These are phyloP conservation scores for Ridgeia piscesae DNA, from an alignment of 1,140 invertebrate genomes.

Conservation along the genomic window DNA sequence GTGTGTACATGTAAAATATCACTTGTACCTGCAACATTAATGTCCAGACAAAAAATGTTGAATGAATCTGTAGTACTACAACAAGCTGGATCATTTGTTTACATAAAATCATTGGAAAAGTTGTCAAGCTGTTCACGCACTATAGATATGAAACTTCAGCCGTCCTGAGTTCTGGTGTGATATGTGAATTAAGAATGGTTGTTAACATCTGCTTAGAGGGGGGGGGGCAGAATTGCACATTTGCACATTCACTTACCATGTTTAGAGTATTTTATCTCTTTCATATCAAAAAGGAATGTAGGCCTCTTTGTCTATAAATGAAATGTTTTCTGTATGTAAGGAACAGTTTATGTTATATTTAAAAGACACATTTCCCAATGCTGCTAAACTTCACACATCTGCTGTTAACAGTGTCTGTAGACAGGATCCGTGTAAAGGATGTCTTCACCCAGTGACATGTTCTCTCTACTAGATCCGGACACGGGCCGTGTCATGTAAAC, in stretches of 20 bases:
- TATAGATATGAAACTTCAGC: too few species aligned
- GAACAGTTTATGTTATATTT: neutral
- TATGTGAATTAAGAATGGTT: too few species aligned
- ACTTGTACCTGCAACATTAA: neutral
- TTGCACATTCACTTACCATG: too few species aligned
- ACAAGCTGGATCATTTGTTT: too few species aligned
- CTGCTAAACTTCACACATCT: neutral
- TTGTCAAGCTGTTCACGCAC: neutral
- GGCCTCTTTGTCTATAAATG: neutral
- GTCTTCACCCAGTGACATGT: neutral
- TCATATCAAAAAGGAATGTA: neutral
- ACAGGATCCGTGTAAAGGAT: neutral
- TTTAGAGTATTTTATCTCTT: neutral
- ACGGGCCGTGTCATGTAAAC: conserved; percentile 93
- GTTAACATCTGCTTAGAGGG: too few species aligned
- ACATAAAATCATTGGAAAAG: neutral
- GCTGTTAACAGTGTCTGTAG: neutral
- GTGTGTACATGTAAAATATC: neutral
- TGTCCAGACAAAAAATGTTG: neutral
- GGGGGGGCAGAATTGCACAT: neutral
- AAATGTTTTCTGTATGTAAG: neutral
- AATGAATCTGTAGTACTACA: too few species aligned
- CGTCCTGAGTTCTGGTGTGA: too few species aligned
- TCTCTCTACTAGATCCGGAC: conserved; percentile 74
- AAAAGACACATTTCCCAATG: neutral